Evolutionary conservation across 2,888 invertebrate species (phyloP).

Genomic region (Geotrupes spiniger): DNA sequence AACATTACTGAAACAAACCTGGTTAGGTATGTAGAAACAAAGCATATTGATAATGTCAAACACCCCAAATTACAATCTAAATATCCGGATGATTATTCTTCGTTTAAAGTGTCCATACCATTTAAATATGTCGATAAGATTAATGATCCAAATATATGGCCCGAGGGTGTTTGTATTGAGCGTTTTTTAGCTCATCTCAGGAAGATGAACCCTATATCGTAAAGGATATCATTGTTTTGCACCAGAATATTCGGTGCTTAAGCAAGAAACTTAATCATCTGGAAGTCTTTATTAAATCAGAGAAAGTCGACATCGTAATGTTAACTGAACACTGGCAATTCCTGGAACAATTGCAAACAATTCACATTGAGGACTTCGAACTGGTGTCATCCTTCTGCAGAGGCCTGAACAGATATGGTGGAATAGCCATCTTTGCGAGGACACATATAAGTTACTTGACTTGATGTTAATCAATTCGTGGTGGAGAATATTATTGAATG

Average conservation of each 20-base stretch:
- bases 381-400: too few species aligned
- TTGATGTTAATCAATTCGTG: too few species aligned
- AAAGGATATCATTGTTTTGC: background rate
- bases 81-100: background rate
- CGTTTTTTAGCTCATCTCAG: constrained; percentile 4
- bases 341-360: too few species aligned
- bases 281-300: too few species aligned
- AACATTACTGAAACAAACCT: background rate
- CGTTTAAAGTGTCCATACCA: constrained; percentile 3
- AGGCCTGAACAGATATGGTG: too few species aligned
- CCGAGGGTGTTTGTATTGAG: constrained; percentile 5
- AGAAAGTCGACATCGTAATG: too few species aligned
- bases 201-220: background rate
- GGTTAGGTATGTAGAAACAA: background rate
- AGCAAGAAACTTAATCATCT: background rate
- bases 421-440: too few species aligned
- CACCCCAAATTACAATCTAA: background rate
- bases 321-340: too few species aligned
- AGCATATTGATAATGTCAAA: constrained; percentile 1
- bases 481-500: too few species aligned
- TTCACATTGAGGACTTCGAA: too few species aligned
- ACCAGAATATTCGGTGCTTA: constrained; percentile 6
- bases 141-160: constrained; percentile 2
- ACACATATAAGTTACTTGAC: too few species aligned
- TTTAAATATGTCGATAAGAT: background rate